These are phyloP conservation scores for Chiropotes sagulatus DNA, from an alignment of 2,797 vertebrate genomes.

Conservation along the genomic window DNA sequence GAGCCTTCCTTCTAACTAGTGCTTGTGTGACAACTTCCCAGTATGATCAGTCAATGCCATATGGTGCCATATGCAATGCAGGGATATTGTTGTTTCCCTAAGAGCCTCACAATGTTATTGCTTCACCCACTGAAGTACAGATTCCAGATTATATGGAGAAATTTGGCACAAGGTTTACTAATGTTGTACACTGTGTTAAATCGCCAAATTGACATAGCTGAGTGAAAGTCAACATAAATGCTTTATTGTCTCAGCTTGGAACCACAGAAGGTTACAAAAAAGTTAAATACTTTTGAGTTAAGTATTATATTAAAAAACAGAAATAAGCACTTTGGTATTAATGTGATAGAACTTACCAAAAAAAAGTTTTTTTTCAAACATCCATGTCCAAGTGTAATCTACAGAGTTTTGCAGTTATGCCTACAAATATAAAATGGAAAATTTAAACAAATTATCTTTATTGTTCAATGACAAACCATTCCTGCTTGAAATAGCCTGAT, in stretches of 20 bases:
- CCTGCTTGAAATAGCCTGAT: not conserved
- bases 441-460: constrained; percentile 11
- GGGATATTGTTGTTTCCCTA: not conserved
- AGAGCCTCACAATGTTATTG: not conserved
- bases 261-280: not conserved
- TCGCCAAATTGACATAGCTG: not conserved
- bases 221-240: constrained; percentile 25
- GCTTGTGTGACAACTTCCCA: not conserved
- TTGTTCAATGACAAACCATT: not conserved
- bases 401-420: constrained; percentile 6
- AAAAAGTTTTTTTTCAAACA: not conserved
- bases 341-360: not conserved
- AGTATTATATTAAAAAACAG: not conserved
- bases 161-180: not conserved
- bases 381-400: constrained; percentile 4
- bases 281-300: not conserved
- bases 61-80: not conserved
- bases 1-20: not conserved
- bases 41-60: not conserved
- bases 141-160: not conserved
- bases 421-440: constrained; percentile 24
- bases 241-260: not conserved
- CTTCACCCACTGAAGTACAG: not conserved
- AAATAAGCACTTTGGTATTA: not conserved
- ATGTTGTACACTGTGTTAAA: not conserved